These are phyloP conservation scores for Trissolcus basalis DNA, from an alignment of 1,140 invertebrate species.

Conservation along the genomic window DNA sequence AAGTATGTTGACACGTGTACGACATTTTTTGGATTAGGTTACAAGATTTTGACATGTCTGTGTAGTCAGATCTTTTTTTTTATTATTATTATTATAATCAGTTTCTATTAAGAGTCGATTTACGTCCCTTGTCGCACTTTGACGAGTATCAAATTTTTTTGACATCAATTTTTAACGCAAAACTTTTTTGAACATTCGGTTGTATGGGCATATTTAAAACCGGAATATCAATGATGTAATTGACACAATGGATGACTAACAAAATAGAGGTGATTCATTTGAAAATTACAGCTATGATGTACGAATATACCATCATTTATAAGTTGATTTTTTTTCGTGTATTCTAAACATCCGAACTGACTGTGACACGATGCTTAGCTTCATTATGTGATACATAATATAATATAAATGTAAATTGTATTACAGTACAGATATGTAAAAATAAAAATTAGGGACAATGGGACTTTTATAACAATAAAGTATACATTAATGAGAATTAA, in stretches of 20 bases:
- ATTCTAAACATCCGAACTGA: slow-evolving; percentile 37
- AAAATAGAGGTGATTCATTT: slow-evolving; percentile 24
- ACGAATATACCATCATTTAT: slow-evolving; percentile 30
- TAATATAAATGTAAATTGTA: slow-evolving; percentile 37
- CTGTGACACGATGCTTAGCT: slow-evolving; percentile 50
- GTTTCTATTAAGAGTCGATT: no score
- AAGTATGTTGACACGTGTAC: no score
- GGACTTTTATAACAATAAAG: slow-evolving; percentile 15
- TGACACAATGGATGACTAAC: slow-evolving; percentile 5
- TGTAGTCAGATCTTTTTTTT: no score
- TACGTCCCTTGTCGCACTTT: no score
- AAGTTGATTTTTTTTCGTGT: slow-evolving; percentile 39
- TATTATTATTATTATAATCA: no score
- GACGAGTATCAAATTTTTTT: no score
- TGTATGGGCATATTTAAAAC: slow-evolving; percentile 23
- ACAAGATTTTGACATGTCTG: no score
- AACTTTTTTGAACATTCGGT: no score
- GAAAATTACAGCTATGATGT: slow-evolving; percentile 34
- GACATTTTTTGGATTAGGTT: no score
- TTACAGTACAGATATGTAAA: slow-evolving; percentile 9
- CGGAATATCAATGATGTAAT: slow-evolving; percentile 23
- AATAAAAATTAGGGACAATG: slow-evolving; percentile 5
- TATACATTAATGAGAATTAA: not conserved
- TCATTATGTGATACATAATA: slow-evolving; percentile 55
- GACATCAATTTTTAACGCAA: no score